These are phyloP conservation scores for Xylocopa sonorina DNA, from an alignment of 1,140 invertebrate genomes.

Conservation along the genomic window DNA sequence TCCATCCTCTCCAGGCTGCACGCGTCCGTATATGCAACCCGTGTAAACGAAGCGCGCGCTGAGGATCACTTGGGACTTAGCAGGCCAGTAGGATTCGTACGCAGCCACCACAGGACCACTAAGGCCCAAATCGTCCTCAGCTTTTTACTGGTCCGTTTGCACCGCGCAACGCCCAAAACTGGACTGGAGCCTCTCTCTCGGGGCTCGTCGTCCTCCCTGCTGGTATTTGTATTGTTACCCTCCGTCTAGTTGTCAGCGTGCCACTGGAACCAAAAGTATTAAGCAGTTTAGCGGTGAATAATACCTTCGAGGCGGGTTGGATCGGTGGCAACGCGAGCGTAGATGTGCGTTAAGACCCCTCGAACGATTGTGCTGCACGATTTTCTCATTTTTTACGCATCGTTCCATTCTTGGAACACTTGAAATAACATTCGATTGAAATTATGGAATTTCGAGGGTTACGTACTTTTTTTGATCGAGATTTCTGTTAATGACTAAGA, in stretches of 20 bases:
- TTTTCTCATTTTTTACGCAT: neutral
- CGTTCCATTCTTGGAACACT: neutral
- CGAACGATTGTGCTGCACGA: too few relatives aligned
- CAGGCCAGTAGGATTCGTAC: slow-evolving; percentile 81
- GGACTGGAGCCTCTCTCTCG: slow-evolving; percentile 11
- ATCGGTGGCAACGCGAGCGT: neutral
- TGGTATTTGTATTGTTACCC: slow-evolving; percentile 28
- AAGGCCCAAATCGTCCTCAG: slow-evolving; percentile 77
- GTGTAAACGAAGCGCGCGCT: slow-evolving; percentile 57
- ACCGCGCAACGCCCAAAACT: slow-evolving; percentile 14
- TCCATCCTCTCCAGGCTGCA: neutral
- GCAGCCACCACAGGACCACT: slow-evolving; percentile 81
- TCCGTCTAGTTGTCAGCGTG: slow-evolving; percentile 9
- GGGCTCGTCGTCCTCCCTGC: slow-evolving; percentile 1
- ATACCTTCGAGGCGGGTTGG: neutral
- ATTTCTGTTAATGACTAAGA: neutral
- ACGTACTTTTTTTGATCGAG: neutral
- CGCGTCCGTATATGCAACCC: neutral
- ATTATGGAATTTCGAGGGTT: too few relatives aligned
- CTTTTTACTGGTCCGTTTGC: slow-evolving; percentile 13
- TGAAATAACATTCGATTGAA: neutral
- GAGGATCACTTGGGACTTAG: slow-evolving; percentile 81
- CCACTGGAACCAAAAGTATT: slow-evolving; percentile 12
- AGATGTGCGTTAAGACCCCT: neutral
- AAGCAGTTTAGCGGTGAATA: slow-evolving; percentile 38